Base-by-base conservation (phyloP, 2,888 invertebrate species). In the Orthonevra nobilis region DNA sequence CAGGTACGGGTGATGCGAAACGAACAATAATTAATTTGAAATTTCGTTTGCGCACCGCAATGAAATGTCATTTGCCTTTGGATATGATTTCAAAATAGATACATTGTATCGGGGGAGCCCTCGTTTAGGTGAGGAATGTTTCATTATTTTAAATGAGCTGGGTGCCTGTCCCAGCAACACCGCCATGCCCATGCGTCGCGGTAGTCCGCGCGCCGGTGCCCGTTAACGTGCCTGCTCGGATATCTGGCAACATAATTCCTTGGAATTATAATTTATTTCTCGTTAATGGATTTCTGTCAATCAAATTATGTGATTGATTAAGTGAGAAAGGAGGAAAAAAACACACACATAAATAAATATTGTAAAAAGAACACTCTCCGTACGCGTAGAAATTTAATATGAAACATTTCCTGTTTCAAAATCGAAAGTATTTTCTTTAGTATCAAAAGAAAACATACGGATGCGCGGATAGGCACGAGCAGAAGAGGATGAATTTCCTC, bases 221-320 rank as follows among this genome's bases (percentile, higher is more conserved):
- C 56, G 36, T 52, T 48, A 68, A 68, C 54, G 56, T 73, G 73
- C 42, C 66, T 60, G 46, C 79, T 66, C 60, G 72, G 61, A 68
- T 79, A 79, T 79, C 79, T 73, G 61, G 73, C 60, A 66, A 54
- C 60, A 79, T 74, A 69, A 74, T 81, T 81, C 72, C 74, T 81
- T 73, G 58, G 81, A 81, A 81, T 81, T 81, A 81, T 81, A 81
- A 81, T 81, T 81, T 81, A 81, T 81, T 81, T 81, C 74, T 81
- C 52, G 81, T 81, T 81, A 81, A 81, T 81, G 81, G 81, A 81
- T 81, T 81, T 74, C 73, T 81, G 81, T 81, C 81, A 81, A 81
- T 81, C 81, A 81, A 81, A 81, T 58, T 58, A 74, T 74, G 81
- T 81, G 81, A 81, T 81, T 81, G 81, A 81, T 81, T 81, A 81